Conservation (phyloP, 2,797 vertebrate genomes). For the Silurus aristotelis region DNA sequence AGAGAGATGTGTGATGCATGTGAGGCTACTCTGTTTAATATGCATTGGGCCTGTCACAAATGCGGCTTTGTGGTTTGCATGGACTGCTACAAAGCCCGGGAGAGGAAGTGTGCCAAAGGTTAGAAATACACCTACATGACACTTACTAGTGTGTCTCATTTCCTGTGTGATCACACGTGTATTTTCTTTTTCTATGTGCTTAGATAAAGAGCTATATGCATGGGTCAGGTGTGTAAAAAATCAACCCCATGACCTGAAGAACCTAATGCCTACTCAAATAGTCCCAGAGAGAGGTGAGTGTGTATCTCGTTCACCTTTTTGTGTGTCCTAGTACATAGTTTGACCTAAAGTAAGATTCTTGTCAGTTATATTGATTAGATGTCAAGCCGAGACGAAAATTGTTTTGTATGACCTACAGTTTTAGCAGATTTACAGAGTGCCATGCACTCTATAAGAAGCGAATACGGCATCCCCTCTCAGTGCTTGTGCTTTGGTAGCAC, state of each 20-base stretch:
- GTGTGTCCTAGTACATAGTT: not conserved
- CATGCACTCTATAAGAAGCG: slow-evolving; percentile 89
- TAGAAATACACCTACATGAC: slow-evolving; percentile 57
- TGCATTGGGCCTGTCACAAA: slow-evolving; percentile 99
- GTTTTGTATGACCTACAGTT: slow-evolving; percentile 71
- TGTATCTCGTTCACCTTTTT: not conserved
- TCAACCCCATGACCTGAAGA: slow-evolving; percentile 95
- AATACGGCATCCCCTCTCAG: slow-evolving; percentile 81
- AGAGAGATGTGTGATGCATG: slow-evolving; percentile 99
- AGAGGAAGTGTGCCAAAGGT: slow-evolving; percentile 95
- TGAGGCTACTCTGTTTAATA: slow-evolving; percentile 97
- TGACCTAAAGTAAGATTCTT: not conserved
- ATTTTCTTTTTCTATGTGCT: not conserved
- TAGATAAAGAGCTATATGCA: slow-evolving; percentile 93
- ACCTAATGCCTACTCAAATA: slow-evolving; percentile 98
- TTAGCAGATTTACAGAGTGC: slow-evolving; percentile 86
- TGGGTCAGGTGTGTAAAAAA: slow-evolving; percentile 99
- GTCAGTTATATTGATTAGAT: slow-evolving; percentile 20
- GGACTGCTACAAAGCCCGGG: slow-evolving; percentile 97
- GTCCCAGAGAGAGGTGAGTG: slow-evolving; percentile 91
- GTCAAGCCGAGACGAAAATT: slow-evolving; percentile 19
- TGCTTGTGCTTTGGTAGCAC: slow-evolving; percentile 83
- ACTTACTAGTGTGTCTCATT: not conserved
- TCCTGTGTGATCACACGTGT: not conserved
- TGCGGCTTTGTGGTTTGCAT: slow-evolving; percentile 98